These are phyloP conservation scores for Luidia sarsii DNA, from an alignment of 53 echinoderm and acorn worm genomes.

Conservation along the genomic window DNA sequence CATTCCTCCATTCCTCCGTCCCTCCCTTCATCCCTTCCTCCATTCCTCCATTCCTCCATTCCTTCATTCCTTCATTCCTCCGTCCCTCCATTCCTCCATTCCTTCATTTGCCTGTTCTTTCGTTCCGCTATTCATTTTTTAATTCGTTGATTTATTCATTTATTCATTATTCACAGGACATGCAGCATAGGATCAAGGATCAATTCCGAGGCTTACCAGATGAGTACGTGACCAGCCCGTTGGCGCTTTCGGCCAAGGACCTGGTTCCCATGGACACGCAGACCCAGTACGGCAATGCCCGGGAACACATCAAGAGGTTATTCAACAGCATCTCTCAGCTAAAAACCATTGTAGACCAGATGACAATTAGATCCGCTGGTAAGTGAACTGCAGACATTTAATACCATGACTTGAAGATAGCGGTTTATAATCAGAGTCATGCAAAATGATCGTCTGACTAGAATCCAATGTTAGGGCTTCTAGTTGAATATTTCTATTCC, in stretches of 20 bases:
- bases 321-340: conserved; percentile 66
- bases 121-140: too few relatives aligned
- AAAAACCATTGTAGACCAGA: conserved; percentile 81
- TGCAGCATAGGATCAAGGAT: conserved; percentile 95
- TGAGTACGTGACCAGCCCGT: conserved; percentile 91
- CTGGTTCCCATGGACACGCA: conserved; percentile 99
- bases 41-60: too few relatives aligned
- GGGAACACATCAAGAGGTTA: conserved; percentile 82
- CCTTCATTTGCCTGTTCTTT: not conserved
- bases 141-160: not conserved
- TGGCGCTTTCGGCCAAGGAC: conserved; percentile 94
- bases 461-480: too few relatives aligned
- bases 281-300: conserved; percentile 90
- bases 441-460: too few relatives aligned
- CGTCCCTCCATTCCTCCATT: too few relatives aligned
- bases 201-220: conserved; percentile 91
- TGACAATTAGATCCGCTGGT: conserved; percentile 80
- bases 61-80: too few relatives aligned
- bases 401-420: too few relatives aligned
- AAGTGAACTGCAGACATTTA: too few relatives aligned
- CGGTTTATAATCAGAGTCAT: too few relatives aligned
- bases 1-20: too few relatives aligned
- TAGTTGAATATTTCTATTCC: too few relatives aligned
- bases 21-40: too few relatives aligned
- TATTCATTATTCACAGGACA: conserved; percentile 75